Base-by-base conservation (phyloP, 2,888 invertebrate species). In the Cantharis nigra region DNA sequence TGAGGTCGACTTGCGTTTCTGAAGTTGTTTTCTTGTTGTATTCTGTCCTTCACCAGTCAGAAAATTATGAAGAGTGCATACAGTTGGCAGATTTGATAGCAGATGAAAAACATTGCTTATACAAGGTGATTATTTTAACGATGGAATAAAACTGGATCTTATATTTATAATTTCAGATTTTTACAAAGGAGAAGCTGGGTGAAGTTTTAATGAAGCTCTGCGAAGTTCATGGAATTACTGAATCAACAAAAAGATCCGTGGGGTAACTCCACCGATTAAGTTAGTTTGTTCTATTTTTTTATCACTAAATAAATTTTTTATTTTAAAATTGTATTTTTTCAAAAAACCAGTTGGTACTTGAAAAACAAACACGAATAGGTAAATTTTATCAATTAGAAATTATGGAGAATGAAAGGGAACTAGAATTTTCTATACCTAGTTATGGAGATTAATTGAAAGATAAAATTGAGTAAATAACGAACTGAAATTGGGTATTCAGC, bases 1-100 rank as follows among this genome's bases (percentile, higher is more conserved):
- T 98, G 67, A 92, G 97, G 70, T 92, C 94, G 79, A 90, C 95
- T 18, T 97, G 96, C 84, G 93, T 98, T 83, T 98, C 98, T 1
- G 95, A 97, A 90, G 87, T 96, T 73, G 92, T 93, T 7, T 89
- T 96, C 77, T 90, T 98, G 49, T 90, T 98, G 30, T 92, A 96
- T 81, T 94, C 93, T 78, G 94, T 98, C 16, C 90, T 98, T 84
- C 93, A 93, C 81, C 92, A 94, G 82, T 93, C 93, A 82, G 93
- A 93, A 79, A 92, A 95, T 83, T 92, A 94, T 82, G 92, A 93
- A n/a, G 94, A 94, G 83, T 95, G 96, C 83, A 89, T 95, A 71
- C 93, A 95, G 84, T 87, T 98, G 65, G 93, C 96, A 9, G 94
- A 97, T 88, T 90, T 95, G 76, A 90, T 98, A 74, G 94, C 96